Base-by-base conservation (phyloP, 2,113 vertebrate species). In the Callorhinus ursinus region DNA sequence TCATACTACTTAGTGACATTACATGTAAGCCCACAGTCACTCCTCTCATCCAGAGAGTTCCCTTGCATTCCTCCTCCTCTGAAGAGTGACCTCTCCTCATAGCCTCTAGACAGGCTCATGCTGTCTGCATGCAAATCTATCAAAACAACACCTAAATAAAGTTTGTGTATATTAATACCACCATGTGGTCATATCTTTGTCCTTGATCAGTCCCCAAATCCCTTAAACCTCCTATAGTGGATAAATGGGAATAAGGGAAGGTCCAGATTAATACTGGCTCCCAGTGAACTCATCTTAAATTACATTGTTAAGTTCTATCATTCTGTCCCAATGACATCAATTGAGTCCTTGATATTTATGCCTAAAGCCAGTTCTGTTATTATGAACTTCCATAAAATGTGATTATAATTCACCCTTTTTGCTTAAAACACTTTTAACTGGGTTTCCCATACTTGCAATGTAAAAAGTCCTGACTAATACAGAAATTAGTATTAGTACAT, bases 211-310 rank as follows among this genome's bases (percentile, higher is more conserved):
- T 2, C 12, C 49, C 19, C 53, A 51, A 24, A 83, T 33, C 28
- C 10, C 49, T 76, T 63, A 69, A 69, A 71, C 13, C 0, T 14
- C 14, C 46, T 89, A 2, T 5, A 24, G 10, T 63, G 10, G 19
- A 7, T n/a, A 1, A 33, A 2, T 24, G 10, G 12, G 8, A 13
- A 53, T 74, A 5, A 3, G 1, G 1, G 7, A 81, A 10, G 26
- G 14, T 65, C 2, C 15, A 74, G 10, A 49, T 22, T 71, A 10
- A 57, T 51, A 42, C 7, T 59, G 67, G 7, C 7, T 74, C 0
- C 16, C 22, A 21, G 72, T 65, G 7, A 89, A 42, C 5, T 49
- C 39, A 91, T 42, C 18, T 61, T 76, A 88, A 55, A 81, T 89
- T 69, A 14, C 2, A 14, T 57, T 76, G 8, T 63, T 2, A 12